Evolutionary conservation across 2,888 invertebrate genomes (phyloP).

Genomic region (Parascotia fuliginaria): DNA sequence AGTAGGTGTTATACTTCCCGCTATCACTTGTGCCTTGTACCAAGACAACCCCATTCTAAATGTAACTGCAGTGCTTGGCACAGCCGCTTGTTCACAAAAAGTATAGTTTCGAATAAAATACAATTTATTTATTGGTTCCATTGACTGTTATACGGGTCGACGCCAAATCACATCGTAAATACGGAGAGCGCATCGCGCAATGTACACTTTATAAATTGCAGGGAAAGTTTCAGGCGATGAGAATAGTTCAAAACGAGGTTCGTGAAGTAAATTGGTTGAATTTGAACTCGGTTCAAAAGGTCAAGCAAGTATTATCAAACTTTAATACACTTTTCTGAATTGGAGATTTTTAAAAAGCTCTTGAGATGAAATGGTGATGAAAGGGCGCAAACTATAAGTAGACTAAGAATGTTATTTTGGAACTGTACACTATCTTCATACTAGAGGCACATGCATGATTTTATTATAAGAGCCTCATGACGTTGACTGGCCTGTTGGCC

Average conservation of each 20-base stretch:
- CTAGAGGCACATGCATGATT: too few relatives aligned
- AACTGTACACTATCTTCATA: too few relatives aligned
- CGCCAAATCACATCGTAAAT: slow-evolving; percentile 42
- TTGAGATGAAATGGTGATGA: neutral
- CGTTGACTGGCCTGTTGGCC: too few relatives aligned
- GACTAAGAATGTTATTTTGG: too few relatives aligned
- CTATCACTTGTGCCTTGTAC: neutral
- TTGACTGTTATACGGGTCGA: slow-evolving; percentile 56
- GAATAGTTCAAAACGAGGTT: slow-evolving; percentile 15
- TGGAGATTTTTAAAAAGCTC: neutral
- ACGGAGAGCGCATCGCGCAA: slow-evolving; percentile 27
- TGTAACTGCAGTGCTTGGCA: slow-evolving; percentile 64
- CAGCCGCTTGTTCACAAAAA: slow-evolving; percentile 53
- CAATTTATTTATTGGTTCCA: slow-evolving; percentile 67
- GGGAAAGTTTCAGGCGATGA: slow-evolving; percentile 20
- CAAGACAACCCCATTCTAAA: slow-evolving; percentile 44
- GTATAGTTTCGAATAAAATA: slow-evolving; percentile 59
- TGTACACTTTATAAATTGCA: slow-evolving; percentile 28
- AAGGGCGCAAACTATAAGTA: too few relatives aligned
- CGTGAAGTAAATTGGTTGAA: slow-evolving; percentile 23
- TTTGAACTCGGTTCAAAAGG: slow-evolving; percentile 15
- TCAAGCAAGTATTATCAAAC: slow-evolving; percentile 4
- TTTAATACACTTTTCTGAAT: neutral
- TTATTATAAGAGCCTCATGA: too few relatives aligned
- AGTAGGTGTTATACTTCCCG: neutral